A percentile compares a stretch with the other conserved stretches of the same genome.
phyloP scores from a whole-genome alignment of 2,888 invertebrate species.

The Heterodera filipjevi region DNA sequence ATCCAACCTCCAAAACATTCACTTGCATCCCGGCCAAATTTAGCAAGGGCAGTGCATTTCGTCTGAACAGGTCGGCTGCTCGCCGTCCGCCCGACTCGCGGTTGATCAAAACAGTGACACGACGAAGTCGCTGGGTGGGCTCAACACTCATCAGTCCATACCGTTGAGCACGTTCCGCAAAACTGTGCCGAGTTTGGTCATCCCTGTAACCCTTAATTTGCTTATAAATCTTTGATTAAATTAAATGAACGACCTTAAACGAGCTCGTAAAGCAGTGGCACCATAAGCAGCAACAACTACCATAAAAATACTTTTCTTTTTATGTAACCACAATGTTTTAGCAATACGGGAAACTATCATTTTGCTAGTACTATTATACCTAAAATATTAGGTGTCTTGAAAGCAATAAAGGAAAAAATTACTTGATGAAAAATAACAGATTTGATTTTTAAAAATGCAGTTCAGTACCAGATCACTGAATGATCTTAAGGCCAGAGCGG shows the following conservation, averaged over 20 bases:
- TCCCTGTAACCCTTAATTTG: no score
- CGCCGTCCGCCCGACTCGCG: conserved; percentile 52
- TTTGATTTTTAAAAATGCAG: no score
- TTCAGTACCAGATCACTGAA: no score
- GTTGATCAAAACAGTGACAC: conserved; percentile 58
- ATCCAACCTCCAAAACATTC: conserved; percentile 45
- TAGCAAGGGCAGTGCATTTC: conserved; percentile 59
- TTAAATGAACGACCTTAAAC: conserved; percentile 23
- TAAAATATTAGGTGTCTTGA: no score
- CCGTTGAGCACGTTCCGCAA: conserved; percentile 51
- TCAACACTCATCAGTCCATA: conserved; percentile 51
- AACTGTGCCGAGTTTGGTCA: conserved; percentile 49
- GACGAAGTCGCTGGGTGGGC: conserved; percentile 50
- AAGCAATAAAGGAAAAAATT: no score
- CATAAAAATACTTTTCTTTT: conserved; percentile 41
- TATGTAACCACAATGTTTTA: conserved; percentile 33
- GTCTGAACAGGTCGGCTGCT: conserved; percentile 53
- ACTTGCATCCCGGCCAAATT: conserved; percentile 63
- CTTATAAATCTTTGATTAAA: no score
- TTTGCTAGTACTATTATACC: neutral
- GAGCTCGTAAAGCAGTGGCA: conserved; percentile 1
- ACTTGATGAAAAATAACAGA: no score
- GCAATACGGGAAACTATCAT: conserved; percentile 13
- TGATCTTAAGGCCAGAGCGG: no score
- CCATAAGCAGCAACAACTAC: conserved; percentile 27